Base-by-base conservation (phyloP, 2,113 vertebrate genomes). In the Pheucticus melanocephalus region DNA sequence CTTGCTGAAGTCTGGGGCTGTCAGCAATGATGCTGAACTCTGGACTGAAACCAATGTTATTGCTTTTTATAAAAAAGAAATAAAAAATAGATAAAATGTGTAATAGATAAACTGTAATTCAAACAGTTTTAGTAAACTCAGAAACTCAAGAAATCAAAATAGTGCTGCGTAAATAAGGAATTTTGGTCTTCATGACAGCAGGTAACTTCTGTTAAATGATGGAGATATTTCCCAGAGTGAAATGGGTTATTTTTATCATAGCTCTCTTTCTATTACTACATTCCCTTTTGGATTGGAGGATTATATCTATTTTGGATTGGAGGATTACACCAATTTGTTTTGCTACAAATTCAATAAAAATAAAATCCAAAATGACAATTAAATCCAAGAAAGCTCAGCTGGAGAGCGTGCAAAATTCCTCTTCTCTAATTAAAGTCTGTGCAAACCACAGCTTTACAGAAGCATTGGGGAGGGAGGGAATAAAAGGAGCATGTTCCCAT, bases 281-380 rank as follows among this genome's bases (percentile, higher is more conserved):
- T 94, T 96, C 91, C 86, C 88, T 90, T 88, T 83, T 95, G 87
- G 56, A 35, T 94, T 77, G 53, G 63, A 92, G 88, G 89, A 93
- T 94, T 91, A 94, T 40, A 83, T 87, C 86, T 91, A 11, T 94
- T 95, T 95, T 97, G 92, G 80, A 78, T 92, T 83, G 88, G 56
- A 95, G 91, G 92, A 93, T 94, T 93, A 96, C 81, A 92, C 76
- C 91, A 90, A 94, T 88, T 95, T 97, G 92, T 93, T 92, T 92
- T 92, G 72, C 84, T 90, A 93, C 53, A 95, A 92, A 91, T 93
- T 93, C 93, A 95, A 96, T 96, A 94, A 92, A 94, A 97, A 94
- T 93, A 94, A 97, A 95, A 94, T 77, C 83, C 94, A 73, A 95
- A 96, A 95, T 69, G 89, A 96, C 88, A 96, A 96, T 95, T 93